These are phyloP conservation scores for Rhea pennata DNA, from an alignment of 2,113 vertebrate species.

Conservation along the genomic window DNA sequence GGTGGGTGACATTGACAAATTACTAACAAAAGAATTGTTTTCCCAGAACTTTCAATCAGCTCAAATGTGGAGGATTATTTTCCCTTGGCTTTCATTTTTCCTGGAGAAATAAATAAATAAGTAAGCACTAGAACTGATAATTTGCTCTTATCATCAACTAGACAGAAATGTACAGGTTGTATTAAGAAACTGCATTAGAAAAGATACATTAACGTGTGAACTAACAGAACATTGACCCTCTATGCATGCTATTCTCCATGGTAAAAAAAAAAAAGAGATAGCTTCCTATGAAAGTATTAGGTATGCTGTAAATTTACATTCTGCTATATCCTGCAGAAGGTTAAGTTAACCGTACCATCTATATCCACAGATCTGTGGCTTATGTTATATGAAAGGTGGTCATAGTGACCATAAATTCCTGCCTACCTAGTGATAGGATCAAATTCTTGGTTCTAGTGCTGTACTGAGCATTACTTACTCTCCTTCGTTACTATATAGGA, in stretches of 20 bases:
- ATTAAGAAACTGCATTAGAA: neutral
- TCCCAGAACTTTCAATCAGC: neutral
- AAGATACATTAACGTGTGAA: neutral
- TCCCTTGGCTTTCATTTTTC: neutral
- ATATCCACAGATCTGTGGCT: neutral
- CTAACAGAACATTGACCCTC: neutral
- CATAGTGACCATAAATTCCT: neutral
- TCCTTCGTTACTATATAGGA: neutral
- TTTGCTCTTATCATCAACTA: neutral
- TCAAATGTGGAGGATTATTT: rapidly evolving
- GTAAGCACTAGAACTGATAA: neutral
- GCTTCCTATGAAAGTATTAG: neutral
- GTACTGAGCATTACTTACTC: neutral
- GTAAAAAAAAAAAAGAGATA: neutral
- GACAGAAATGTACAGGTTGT: neutral
- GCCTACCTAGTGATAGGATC: neutral
- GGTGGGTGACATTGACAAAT: neutral
- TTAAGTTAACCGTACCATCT: neutral
- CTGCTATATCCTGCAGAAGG: neutral
- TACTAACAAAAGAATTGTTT: neutral
- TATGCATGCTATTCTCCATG: neutral
- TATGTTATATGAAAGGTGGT: neutral
- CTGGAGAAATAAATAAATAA: neutral
- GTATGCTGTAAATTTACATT: neutral
- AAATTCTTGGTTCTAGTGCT: neutral